Conservation (phyloP, 1,140 invertebrate genomes). For the Heterodera carotae region DNA sequence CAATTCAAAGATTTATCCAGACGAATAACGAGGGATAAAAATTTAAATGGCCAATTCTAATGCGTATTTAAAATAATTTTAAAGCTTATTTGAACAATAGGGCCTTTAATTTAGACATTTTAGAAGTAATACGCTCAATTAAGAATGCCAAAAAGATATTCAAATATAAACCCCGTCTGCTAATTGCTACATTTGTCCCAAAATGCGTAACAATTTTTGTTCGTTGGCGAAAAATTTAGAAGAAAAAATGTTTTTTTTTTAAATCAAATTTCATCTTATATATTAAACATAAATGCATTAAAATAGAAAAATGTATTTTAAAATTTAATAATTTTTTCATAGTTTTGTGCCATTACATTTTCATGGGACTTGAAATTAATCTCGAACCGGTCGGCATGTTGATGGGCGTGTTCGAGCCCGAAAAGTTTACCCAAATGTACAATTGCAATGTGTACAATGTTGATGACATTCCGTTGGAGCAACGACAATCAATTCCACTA, state of each 20-base stretch:
- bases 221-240: neutral
- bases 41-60: no score
- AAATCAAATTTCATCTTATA: no score
- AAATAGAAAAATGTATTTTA: no score
- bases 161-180: no score
- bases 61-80: no score
- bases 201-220: neutral
- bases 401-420: constrained; percentile 20
- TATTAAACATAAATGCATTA: no score
- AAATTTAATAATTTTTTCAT: neutral
- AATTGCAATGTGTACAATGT: constrained; percentile 40
- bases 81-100: no score
- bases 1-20: no score
- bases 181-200: neutral
- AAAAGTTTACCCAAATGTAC: constrained; percentile 27
- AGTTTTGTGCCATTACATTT: neutral
- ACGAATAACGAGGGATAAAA: no score
- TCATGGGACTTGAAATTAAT: neutral
- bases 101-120: neutral
- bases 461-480: constrained; percentile 19
- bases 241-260: neutral
- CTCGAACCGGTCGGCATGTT: neutral
- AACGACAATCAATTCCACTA: constrained; percentile 23
- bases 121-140: neutral
- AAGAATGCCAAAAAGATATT: no score